Conservation (phyloP, 23 tunicate species). For the Trididemnum clinides region DNA sequence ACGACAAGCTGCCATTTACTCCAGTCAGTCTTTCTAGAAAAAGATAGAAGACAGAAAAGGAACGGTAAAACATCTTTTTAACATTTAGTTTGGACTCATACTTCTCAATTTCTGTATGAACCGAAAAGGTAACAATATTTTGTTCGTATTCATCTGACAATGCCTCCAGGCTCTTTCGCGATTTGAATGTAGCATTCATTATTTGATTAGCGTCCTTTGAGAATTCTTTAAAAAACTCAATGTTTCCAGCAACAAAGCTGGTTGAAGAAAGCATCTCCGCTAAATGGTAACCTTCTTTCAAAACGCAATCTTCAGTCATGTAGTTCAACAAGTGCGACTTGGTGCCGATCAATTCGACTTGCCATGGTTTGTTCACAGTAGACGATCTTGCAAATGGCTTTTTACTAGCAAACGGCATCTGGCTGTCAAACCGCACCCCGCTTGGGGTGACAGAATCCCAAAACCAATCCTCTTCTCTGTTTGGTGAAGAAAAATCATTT, state of each 20-base stretch:
- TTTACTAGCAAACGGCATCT: constrained; percentile 44
- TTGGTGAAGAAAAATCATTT: too few relatives aligned
- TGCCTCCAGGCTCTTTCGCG: neutral
- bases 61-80: neutral
- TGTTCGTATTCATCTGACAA: neutral
- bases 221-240: neutral
- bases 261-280: neutral
- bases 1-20: neutral
- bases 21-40: neutral
- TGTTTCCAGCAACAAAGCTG: neutral
- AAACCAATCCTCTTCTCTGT: too few relatives aligned
- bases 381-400: constrained; percentile 30
- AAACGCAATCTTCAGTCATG: neutral
- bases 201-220: neutral
- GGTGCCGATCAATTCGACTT: constrained; percentile 27
- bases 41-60: neutral
- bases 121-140: neutral
- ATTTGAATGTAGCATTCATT: neutral
- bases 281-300: constrained; percentile 2
- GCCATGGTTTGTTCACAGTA: constrained; percentile 24
- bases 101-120: neutral
- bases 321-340: neutral
- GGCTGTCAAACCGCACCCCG: constrained; percentile 56
- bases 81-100: neutral
- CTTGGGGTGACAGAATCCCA: neutral